Evolutionary conservation across 2,888 invertebrate species (phyloP).

Genomic region (Clistopyga incitator): DNA sequence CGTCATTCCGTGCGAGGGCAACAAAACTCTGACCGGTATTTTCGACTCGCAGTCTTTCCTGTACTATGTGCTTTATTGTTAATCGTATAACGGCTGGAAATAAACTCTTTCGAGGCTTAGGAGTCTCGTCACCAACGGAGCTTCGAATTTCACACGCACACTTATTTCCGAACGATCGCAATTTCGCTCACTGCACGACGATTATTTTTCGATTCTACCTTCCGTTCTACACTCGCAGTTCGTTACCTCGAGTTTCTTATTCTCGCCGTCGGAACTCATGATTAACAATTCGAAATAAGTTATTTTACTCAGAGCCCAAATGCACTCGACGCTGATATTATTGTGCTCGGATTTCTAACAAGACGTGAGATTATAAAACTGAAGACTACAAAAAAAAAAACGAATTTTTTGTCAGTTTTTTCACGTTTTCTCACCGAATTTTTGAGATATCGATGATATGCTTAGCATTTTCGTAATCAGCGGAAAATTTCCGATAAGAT

Average conservation of each 20-base stretch:
- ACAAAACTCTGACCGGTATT: background rate
- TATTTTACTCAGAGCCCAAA: no score
- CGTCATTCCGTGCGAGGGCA: constrained; percentile 6
- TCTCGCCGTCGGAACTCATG: background rate
- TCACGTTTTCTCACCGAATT: no score
- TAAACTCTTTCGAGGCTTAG: background rate
- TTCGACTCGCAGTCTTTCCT: constrained; percentile 6
- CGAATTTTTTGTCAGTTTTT: no score
- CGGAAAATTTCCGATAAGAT: no score
- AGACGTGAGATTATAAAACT: no score
- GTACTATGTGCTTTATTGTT: constrained; percentile 15
- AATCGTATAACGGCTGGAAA: constrained; percentile 15
- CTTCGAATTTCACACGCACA: background rate
- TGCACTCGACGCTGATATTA: no score
- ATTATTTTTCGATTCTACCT: background rate
- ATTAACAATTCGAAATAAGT: constrained; percentile 58
- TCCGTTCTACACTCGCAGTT: background rate
- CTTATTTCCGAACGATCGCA: background rate
- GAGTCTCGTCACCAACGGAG: background rate
- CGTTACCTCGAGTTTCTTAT: background rate
- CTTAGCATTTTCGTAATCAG: no score
- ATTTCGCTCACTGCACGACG: background rate
- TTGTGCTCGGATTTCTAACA: no score
- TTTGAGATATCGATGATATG: no score
- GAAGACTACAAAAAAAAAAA: no score